phyloP scores from a whole-genome alignment of 2,113 vertebrate species.

The Accipiter cooperii region DNA sequence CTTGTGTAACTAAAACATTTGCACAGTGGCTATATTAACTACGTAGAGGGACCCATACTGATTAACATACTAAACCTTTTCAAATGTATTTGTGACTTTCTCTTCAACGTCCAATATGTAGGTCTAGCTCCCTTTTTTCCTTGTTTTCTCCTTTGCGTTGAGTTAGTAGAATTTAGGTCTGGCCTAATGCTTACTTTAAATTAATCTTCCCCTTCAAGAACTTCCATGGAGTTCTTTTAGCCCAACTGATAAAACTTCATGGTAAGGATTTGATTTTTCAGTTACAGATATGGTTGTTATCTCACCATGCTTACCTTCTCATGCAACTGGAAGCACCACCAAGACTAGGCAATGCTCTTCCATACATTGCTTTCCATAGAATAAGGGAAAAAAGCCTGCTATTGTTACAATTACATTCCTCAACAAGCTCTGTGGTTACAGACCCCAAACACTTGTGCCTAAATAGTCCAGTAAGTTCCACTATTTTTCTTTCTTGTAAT shows the following conservation, averaged over 20 bases:
- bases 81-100: neutral
- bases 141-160: neutral
- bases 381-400: neutral
- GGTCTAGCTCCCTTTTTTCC: neutral
- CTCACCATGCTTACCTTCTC: neutral
- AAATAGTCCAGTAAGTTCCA: neutral
- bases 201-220: neutral
- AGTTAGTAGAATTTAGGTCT: neutral
- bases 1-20: neutral
- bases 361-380: neutral
- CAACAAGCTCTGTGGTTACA: neutral
- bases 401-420: neutral
- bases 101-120: neutral
- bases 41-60: neutral
- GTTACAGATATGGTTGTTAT: rapidly evolving
- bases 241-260: neutral
- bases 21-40: neutral
- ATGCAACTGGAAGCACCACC: neutral
- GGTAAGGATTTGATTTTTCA: neutral
- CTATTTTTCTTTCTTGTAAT: neutral
- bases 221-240: neutral
- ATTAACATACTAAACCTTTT: neutral
- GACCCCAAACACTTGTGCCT: neutral
- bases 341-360: neutral
- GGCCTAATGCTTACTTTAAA: neutral